A percentile compares a stretch with the other conserved stretches of the same genome.
phyloP scores from a whole-genome alignment of 2,113 vertebrate genomes.

The Gymnocephalus cernua region DNA sequence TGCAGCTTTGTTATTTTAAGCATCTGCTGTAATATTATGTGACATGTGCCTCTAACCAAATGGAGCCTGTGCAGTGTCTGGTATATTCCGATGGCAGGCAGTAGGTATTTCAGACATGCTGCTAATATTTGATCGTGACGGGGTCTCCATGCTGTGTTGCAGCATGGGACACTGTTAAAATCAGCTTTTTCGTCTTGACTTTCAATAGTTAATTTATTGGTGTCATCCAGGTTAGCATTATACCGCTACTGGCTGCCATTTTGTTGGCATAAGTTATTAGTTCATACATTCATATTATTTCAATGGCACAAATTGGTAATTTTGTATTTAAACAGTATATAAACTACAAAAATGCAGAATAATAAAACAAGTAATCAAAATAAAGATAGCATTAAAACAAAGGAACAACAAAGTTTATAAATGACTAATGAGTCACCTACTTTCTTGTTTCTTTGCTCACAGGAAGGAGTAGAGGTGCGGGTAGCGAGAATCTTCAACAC shows the following conservation, averaged over 20 bases:
- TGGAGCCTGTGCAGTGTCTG: not conserved
- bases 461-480: conserved; percentile 98
- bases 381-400: not conserved
- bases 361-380: not conserved
- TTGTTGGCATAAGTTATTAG: not conserved
- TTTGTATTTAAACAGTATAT: not conserved
- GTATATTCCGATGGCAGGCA: not conserved
- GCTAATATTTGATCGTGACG: not conserved
- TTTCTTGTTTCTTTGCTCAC: conserved; percentile 45
- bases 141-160: not conserved
- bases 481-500: conserved; percentile 99
- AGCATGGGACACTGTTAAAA: not conserved
- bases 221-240: not conserved
- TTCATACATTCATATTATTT: not conserved
- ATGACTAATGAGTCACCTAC: not conserved
- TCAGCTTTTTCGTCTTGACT: not conserved
- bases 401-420: not conserved
- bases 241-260: not conserved
- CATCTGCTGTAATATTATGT: too few species aligned
- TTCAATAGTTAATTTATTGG: not conserved
- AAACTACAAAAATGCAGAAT: not conserved
- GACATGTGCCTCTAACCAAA: too few species aligned
- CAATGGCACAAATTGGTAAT: not conserved
- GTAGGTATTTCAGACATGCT: too few species aligned
- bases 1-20: too few species aligned